These are phyloP conservation scores for Miniopterus natalensis DNA, from an alignment of 2,113 vertebrate genomes.

Conservation along the genomic window DNA sequence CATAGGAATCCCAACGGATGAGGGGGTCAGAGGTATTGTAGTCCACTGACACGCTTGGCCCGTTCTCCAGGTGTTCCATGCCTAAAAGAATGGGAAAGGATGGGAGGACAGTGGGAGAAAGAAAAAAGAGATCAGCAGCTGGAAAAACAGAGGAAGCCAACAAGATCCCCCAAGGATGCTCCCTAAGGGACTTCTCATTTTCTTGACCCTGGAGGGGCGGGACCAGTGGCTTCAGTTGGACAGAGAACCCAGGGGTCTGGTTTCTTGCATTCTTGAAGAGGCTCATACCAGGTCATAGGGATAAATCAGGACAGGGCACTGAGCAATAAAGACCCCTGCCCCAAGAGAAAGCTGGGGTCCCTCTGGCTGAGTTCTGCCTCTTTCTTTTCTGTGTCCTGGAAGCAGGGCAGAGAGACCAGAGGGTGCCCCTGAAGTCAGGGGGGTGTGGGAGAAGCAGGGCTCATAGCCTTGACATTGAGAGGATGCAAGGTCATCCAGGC, in stretches of 20 bases:
- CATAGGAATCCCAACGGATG: conserved; percentile 98
- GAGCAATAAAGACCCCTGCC: neutral
- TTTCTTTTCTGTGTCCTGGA: neutral
- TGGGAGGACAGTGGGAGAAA: neutral
- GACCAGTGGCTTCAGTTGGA: neutral
- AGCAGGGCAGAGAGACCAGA: neutral
- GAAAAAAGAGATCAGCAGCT: neutral
- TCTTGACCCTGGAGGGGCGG: neutral
- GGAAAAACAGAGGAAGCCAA: conserved; percentile 35
- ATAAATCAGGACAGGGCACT: conserved; percentile 30
- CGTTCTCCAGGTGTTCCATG: conserved; percentile 97
- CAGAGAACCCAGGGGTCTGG: conserved; percentile 49
- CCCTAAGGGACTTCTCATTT: conserved; percentile 51
- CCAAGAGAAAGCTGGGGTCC: neutral
- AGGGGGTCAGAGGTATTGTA: conserved; percentile 97
- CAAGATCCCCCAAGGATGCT: neutral
- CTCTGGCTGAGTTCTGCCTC: neutral
- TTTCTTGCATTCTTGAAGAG: conserved; percentile 58
- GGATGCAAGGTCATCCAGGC: neutral
- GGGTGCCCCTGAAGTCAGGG: neutral
- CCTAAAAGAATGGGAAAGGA: conserved; percentile 84
- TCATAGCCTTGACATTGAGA: neutral
- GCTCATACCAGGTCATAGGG: neutral
- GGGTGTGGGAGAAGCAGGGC: neutral
- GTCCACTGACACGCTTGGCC: conserved; percentile 97